Evolutionary conservation across 2,797 vertebrate species (phyloP), one percentile per base, ranked within the genome.

Genomic region (Rhabdophis nuchalis): DNA sequence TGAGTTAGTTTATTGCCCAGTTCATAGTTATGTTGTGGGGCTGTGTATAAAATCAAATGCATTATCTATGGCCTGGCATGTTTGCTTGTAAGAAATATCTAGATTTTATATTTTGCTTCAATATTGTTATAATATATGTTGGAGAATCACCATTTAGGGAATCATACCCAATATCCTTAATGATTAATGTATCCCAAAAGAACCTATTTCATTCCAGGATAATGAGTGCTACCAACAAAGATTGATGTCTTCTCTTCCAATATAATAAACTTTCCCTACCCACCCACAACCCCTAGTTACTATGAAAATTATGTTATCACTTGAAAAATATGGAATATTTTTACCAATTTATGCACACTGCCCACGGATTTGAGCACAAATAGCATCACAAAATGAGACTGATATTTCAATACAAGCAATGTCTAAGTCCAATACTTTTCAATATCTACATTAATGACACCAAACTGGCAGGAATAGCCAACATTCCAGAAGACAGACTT

Each of bases 1-100:
- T 87, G 88, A 23, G 61, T 87, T 94, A 96, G 93, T 93, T 95
- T 95, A 94, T 18, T 91, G 20, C 41, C 3, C 91, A 88, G 18
- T 93, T 46, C 87, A 87, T 36, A 23, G 4, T 64, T 50, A 90
- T 92, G 90, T 94, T 90, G 32, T 53, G 89, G 9, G 8, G 6
- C 89, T 87, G 58, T 54, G 90, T 20, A 88, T 88, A 94, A 95
- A 93, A 27, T 91, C 93, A 90, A 11, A 91, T 6, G 3, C 89
- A 56, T 4, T 92, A 32, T 46, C 95, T 92, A 64, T 68, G 36
- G 92, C 95, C 95, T 86, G 60, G 25, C 91, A 50, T 90, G 54
- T 77, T 87, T 9, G 91, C 93, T 20, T 16, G 93, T 92, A 92
- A 0, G 0, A 18, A 94, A 93, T 86, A 5, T 1, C 0, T 2